Evolutionary conservation across 1,140 invertebrate species (phyloP), one percentile per base, ranked within the genome.

Genomic region (Cydia strobilella): DNA sequence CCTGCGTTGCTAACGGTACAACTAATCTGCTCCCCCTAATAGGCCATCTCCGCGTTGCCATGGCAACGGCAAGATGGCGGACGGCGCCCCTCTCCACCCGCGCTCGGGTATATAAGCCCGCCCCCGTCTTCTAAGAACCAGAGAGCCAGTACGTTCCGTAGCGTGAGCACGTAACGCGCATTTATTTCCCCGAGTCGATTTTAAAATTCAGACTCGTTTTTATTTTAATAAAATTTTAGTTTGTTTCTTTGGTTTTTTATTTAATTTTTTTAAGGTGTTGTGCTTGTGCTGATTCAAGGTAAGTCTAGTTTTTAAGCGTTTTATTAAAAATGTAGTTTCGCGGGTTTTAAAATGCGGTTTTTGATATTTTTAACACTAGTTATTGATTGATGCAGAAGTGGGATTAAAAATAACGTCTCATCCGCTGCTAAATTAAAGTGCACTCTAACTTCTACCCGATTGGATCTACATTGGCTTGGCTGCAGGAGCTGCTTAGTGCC

Each of bases 21-120:
- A 80, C 90, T 92, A 92, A 92, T 91, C 90, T 92, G 80, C 85
- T 78, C 89, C 88, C 84, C 81, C 83, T 92, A 92, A 92, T 92
- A 91, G 89, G 88, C 90, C 90, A 91, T 92, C 90, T 92, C 90
- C 90, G 88, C 77, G 88, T 92, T 78, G 74, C 89, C 77, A 92
- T 90, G 79, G 87, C 78, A 84, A 92, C 90, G 79, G 82, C 87
- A 91, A 90, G 87, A 91, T 90, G 90, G 89, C 89, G 82, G 88
- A 72, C 82, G 63, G 73, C 15, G 77, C 80, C 82, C 85, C 84
- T 81, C 77, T 74, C 75, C 62, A 84, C 48, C 82, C 82, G 78
- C 80, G 75, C 79, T 78, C 76, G 78, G 78, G 83, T 90, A 90
- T 92, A 92, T 80, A 92, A 90, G 75, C 82, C 76, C 81, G 54